Evolutionary conservation across 1,140 invertebrate species (phyloP), one percentile per base, ranked within the genome.

Genomic region (Drosophila nannoptera): DNA sequence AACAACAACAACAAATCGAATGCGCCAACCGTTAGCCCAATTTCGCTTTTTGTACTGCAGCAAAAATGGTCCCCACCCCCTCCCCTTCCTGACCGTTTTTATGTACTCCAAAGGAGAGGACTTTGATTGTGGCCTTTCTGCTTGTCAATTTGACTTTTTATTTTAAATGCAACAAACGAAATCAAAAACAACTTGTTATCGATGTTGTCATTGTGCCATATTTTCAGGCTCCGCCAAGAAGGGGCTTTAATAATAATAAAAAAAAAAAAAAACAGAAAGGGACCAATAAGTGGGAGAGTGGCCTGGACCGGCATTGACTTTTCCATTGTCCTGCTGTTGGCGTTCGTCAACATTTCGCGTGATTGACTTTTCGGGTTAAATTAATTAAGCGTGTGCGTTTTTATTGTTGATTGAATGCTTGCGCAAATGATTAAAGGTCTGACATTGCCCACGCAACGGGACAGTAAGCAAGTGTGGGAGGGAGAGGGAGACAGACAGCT

Each of bases 361-460:
- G 81, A 75, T 65, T 84, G 80, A 74, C 60, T 86, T 84, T 83
- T 86, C 63, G 73, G 81, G 80, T 84, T 84, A 86, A 84, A 77
- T 84, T 84, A 84, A 84, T 86, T 86, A 84, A 77, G 80, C 81
- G 80, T 86, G 81, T 86, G 80, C 81, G 73, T 86, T 86, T 80
- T 86, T 86, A 86, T 80, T 84, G 80, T 69, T 84, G 81, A 80
- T 84, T 80, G 77, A 84, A 83, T 76, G 46, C 58, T 43, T 54
- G 54, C n/a, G 29, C 55, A 60, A 54, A 54, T 54, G 61, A 49
- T 54, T 48, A 32, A 50, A 46, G 5, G 32, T n/a, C n/a, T n/a
- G n/a, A n/a, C n/a, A n/a, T n/a, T n/a, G n/a, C 36, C 32, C 61
- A 22, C 22, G 22, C 22, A 22, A 3, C 22, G 22, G 22, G 22